phyloP scores from a whole-genome alignment of 2,888 invertebrate species.

The Tinea trinotella region DNA sequence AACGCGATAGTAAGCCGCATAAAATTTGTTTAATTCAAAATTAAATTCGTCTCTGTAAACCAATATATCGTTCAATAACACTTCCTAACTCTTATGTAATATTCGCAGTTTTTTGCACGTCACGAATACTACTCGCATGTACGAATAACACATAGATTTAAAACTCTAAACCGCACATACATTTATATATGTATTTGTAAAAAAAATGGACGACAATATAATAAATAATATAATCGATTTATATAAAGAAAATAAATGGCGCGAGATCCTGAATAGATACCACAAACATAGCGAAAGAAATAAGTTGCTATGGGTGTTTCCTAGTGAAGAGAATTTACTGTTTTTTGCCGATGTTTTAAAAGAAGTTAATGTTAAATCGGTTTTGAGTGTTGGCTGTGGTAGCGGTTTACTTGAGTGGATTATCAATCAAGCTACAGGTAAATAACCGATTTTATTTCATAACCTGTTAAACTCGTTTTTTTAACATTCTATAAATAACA shows the following conservation, averaged over 20 bases:
- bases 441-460: too few relatives aligned
- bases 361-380: slow-evolving; percentile 50
- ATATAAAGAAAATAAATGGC: slow-evolving; percentile 60
- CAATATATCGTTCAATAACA: slow-evolving; percentile 14
- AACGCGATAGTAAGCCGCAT: too few relatives aligned
- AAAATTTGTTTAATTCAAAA: too few relatives aligned
- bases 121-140: background rate
- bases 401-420: slow-evolving; percentile 89
- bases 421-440: slow-evolving; percentile 76
- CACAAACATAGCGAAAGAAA: slow-evolving; percentile 64
- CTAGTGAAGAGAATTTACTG: slow-evolving; percentile 74
- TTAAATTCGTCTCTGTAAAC: slow-evolving; percentile 10
- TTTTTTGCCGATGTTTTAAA: slow-evolving; percentile 66
- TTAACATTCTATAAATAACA: too few relatives aligned
- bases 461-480: too few relatives aligned
- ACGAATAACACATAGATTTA: background rate
- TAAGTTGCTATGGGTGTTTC: slow-evolving; percentile 82
- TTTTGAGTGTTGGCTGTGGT: slow-evolving; percentile 85
- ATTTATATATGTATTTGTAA: too few relatives aligned
- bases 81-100: slow-evolving; percentile 6
- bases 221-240: slow-evolving; percentile 45
- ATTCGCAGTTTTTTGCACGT: too few relatives aligned
- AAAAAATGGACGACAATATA: slow-evolving; percentile 48
- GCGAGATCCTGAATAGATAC: slow-evolving; percentile 52
- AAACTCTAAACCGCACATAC: background rate